Evolutionary conservation across 2,113 vertebrate species (phyloP).

Genomic region (Laterallus jamaicensis): DNA sequence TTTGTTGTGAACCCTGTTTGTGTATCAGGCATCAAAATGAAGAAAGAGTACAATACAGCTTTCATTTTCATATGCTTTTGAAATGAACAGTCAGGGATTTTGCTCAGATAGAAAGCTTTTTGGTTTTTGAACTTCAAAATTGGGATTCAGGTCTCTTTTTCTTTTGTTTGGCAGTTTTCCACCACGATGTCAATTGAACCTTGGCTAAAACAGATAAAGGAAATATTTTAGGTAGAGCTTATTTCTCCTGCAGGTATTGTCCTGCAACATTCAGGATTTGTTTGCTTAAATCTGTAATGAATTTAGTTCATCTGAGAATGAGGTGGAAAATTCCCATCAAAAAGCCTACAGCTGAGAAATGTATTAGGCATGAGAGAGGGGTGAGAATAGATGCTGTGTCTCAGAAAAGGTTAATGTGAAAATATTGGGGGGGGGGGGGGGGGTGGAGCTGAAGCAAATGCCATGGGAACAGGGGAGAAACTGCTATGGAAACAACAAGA

Average conservation of each 20-base stretch:
- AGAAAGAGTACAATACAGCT: background rate
- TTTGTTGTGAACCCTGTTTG: background rate
- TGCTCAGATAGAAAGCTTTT: background rate
- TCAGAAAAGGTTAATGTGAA: slow-evolving; percentile 36
- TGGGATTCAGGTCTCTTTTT: background rate
- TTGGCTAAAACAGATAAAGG: background rate
- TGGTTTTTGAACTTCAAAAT: background rate
- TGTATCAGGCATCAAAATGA: background rate
- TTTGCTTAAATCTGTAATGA: background rate
- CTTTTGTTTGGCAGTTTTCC: background rate
- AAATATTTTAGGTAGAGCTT: background rate
- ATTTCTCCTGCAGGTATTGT: background rate
- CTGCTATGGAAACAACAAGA: slow-evolving; percentile 38
- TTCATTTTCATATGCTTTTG: fast-evolving
- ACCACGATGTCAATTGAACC: background rate
- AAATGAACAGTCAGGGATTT: background rate
- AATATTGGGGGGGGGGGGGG: background rate
- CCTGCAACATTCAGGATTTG: background rate
- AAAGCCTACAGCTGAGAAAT: slow-evolving; percentile 4
- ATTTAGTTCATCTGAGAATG: slow-evolving; percentile 7
- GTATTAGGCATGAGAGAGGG: background rate
- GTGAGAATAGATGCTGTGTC: background rate
- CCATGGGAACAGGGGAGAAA: background rate
- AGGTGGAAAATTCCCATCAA: slow-evolving; percentile 4
- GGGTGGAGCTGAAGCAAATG: background rate